A percentile compares a stretch with the other conserved stretches of the same genome.
Evolutionary conservation across 1,140 invertebrate genomes (phyloP).

Genomic region (Achroia grisella): DNA sequence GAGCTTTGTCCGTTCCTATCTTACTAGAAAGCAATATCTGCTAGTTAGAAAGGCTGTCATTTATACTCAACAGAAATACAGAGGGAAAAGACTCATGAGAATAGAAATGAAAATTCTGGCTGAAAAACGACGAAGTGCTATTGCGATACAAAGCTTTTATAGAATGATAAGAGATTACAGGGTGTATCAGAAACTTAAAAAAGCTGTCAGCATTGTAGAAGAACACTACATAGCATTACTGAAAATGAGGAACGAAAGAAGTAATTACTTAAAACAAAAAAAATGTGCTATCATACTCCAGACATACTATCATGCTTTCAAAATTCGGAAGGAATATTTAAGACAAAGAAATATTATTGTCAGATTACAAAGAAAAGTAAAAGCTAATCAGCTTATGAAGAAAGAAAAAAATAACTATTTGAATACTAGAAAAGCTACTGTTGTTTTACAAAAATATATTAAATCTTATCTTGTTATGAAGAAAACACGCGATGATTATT

Average conservation of each 20-base stretch:
- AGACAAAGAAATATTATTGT: conserved; percentile 32
- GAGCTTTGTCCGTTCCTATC: conserved; percentile 31
- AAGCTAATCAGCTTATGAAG: conserved; percentile 52
- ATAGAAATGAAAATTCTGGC: conserved; percentile 36
- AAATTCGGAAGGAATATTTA: conserved; percentile 37
- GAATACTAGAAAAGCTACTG: conserved; percentile 34
- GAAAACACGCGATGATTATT: conserved; percentile 47
- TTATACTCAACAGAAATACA: conserved; percentile 65
- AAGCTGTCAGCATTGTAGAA: conserved; percentile 33
- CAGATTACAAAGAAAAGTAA: conserved; percentile 59
- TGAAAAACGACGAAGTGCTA: conserved; percentile 26
- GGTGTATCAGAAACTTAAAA: conserved; percentile 27
- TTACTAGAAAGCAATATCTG: conserved; percentile 37
- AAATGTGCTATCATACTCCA: conserved; percentile 48
- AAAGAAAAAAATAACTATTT: conserved; percentile 47
- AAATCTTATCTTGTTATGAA: conserved; percentile 49
- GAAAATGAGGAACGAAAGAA: conserved; percentile 54
- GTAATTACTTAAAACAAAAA: conserved; percentile 45
- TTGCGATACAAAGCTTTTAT: conserved; percentile 64
- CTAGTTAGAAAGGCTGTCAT: conserved; percentile 39
- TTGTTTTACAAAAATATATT: conserved; percentile 66
- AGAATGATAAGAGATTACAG: conserved; percentile 44
- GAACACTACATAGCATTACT: conserved; percentile 50
- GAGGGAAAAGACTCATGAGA: conserved; percentile 52
- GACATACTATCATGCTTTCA: conserved; percentile 49